These are phyloP conservation scores for Bacillus rossius DNA, from an alignment of 1,140 invertebrate species.

Conservation along the genomic window DNA sequence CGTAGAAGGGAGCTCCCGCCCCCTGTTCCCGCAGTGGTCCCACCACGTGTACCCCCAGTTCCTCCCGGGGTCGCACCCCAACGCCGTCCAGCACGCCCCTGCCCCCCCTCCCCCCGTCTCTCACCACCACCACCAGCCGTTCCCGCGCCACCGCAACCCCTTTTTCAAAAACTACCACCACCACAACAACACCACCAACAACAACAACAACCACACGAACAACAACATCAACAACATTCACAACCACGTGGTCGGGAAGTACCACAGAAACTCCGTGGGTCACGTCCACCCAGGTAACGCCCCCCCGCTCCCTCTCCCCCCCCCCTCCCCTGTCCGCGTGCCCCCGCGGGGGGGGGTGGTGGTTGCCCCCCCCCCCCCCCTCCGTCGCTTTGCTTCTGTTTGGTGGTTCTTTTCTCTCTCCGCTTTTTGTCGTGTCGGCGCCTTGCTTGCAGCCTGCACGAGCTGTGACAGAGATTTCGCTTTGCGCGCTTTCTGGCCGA, in stretches of 20 bases:
- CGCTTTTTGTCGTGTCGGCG: too few species aligned
- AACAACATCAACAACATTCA: too few species aligned
- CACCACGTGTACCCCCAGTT: conserved; percentile 90
- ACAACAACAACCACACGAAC: conserved; percentile 41
- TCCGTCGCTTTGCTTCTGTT: too few species aligned
- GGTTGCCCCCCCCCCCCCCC: too few species aligned
- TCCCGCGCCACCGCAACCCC: conserved; percentile 11
- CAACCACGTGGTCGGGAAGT: conserved; percentile 35
- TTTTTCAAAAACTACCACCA: conserved; percentile 41
- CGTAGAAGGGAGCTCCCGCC: conserved; percentile 45
- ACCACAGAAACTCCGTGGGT: conserved; percentile 53
- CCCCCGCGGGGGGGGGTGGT: too few species aligned
- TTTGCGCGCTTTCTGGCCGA: too few species aligned
- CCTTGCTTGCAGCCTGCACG: too few species aligned
- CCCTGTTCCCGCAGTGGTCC: conserved; percentile 86
- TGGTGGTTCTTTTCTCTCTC: too few species aligned
- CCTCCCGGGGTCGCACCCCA: conserved; percentile 76
- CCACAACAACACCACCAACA: conserved; percentile 47
- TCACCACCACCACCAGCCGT: conserved; percentile 44
- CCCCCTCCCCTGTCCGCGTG: too few species aligned
- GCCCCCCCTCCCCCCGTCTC: too few species aligned
- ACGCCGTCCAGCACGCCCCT: conserved; percentile 32
- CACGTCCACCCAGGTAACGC: conserved; percentile 58
- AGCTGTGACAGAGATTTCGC: too few species aligned
- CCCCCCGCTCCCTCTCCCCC: too few species aligned